phyloP scores from a whole-genome alignment of 2,888 invertebrate genomes.

The Athripsodes cinereus region DNA sequence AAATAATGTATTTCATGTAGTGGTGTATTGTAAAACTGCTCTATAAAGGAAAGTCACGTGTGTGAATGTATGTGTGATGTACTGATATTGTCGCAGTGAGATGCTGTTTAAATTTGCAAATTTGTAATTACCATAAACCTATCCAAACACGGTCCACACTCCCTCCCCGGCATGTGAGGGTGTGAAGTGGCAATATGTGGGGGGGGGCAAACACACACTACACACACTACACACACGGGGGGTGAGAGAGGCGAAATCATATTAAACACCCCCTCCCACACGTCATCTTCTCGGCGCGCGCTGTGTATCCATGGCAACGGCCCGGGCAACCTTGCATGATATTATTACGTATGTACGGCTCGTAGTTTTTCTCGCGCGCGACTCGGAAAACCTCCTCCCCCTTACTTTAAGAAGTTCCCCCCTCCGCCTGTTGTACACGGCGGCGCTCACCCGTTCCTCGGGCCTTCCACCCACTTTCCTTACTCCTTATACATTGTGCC shows the following conservation, averaged over 20 bases:
- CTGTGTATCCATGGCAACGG: slow-evolving; percentile 61
- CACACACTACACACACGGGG: slow-evolving; percentile 18
- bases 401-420: slow-evolving; percentile 9
- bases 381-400: slow-evolving; percentile 23
- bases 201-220: slow-evolving; percentile 23
- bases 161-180: too few species aligned
- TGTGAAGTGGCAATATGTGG: slow-evolving; percentile 14
- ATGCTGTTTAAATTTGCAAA: too few species aligned
- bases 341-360: slow-evolving; percentile 57
- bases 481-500: slow-evolving; percentile 28
- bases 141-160: slow-evolving; percentile 1
- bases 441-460: slow-evolving; percentile 34
- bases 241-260: slow-evolving; percentile 44
- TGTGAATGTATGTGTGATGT: too few species aligned
- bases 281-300: slow-evolving; percentile 33
- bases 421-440: slow-evolving; percentile 20
- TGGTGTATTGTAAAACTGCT: too few species aligned
- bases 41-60: too few species aligned
- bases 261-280: slow-evolving; percentile 28
- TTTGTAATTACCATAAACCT: slow-evolving; percentile 1
- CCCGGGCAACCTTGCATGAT: slow-evolving; percentile 42
- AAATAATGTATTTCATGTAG: too few species aligned
- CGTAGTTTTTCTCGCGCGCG: slow-evolving; percentile 36
- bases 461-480: slow-evolving; percentile 1
- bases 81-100: too few species aligned